Evolutionary conservation across 2,113 vertebrate species (phyloP), one percentile per base, ranked within the genome.

Genomic region (Centrocercus urophasianus): DNA sequence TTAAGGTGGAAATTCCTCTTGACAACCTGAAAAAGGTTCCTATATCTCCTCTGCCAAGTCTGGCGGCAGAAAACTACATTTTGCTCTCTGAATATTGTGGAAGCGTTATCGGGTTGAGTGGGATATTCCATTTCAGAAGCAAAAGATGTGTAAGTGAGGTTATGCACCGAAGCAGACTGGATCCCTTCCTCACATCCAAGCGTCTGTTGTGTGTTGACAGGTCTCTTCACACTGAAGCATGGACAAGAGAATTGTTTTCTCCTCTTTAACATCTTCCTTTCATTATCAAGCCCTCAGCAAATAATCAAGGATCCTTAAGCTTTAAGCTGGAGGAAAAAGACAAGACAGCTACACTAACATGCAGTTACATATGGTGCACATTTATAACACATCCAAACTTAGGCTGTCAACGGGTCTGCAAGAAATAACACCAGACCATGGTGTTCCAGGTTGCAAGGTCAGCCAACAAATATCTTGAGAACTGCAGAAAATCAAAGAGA

Each of bases 401-500:
- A 50, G 28, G 34, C 2, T 92, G 61, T 89, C 85, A 78, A 74
- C 40, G 47, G 60, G 69, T 70, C 75, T 81, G 59, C 83, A 88
- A 83, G 88, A 88, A 3, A 7, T 60, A 83, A 78, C 45, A 81
- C 36, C 60, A 86, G 36, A 63, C 7, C 2, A 1, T 7, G 63
- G 48, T 59, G 40, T 36, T 77, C 16, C 70, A 88, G 88, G 38
- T 72, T 83, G 65, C n/a, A 91, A 94, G 70, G 78, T 91, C 78
- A 91, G 78, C 21, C 74, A 85, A 79, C 18, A 81, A 86, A 89
- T 72, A 81, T 8, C 64, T 38, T 69, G 79, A 65, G 32, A 88
- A 78, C 56, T 61, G 25, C 30, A 71, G 88, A 67, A 87, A 93
- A 85, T 80, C 86, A 94, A 85, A 92, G 14, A 22, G 54, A 89